Percentiles rank a stretch among this genome's conserved stretches.
Conservation (phyloP, 1,140 invertebrate species). For the Leptinotarsa defecta region DNA sequence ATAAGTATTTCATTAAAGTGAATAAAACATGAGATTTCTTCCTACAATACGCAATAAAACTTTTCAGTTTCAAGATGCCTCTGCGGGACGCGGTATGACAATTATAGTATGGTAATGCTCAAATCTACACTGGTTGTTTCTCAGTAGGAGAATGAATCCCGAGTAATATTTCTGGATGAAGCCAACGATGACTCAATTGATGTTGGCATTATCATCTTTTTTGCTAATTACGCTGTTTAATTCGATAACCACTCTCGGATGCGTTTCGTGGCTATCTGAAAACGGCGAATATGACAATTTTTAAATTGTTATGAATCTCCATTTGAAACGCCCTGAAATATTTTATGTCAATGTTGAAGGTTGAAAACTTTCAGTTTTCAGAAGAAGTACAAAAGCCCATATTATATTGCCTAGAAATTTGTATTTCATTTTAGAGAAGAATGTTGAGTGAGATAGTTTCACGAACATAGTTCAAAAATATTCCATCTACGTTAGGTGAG, state of each 20-base stretch:
- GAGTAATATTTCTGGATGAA: neutral
- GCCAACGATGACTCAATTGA: neutral
- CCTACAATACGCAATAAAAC: neutral
- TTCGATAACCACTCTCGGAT: neutral
- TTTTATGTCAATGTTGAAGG: no score
- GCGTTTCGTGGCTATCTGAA: neutral
- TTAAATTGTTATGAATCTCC: no score
- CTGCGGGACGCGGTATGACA: neutral
- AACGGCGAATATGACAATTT: neutral
- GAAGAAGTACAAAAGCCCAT: no score
- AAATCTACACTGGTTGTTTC: neutral
- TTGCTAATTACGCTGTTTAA: neutral
- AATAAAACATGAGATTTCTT: neutral
- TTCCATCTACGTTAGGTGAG: no score
- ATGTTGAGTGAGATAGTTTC: no score
- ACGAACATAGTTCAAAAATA: no score
- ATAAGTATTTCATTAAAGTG: slow-evolving; percentile 9
- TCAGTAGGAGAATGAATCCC: neutral
- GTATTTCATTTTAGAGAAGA: no score
- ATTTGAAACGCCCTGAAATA: no score
- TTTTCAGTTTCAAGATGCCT: neutral
- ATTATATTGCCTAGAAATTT: no score
- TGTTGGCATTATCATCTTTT: neutral
- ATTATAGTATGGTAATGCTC: neutral
- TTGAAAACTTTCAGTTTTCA: no score